These are phyloP conservation scores for Leucoptera coffeella DNA, from an alignment of 2,888 invertebrate genomes.

Conservation along the genomic window DNA sequence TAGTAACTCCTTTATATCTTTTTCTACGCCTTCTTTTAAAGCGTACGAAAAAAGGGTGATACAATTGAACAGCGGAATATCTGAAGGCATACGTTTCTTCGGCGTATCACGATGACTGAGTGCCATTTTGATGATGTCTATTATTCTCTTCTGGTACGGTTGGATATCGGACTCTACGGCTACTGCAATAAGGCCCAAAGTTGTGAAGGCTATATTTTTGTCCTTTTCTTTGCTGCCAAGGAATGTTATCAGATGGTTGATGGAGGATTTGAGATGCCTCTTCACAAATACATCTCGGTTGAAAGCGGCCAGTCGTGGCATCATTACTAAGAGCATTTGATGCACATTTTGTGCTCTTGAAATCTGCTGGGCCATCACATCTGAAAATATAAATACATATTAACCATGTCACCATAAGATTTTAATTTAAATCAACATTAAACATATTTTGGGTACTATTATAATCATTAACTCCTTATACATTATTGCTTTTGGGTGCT, in stretches of 20 bases:
- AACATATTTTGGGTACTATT: background rate
- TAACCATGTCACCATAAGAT: background rate
- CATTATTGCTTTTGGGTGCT: no score
- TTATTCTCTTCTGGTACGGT: conserved; percentile 72
- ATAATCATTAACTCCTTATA: no score
- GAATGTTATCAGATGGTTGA: conserved; percentile 72
- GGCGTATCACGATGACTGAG: conserved; percentile 73
- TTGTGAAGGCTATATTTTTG: conserved; percentile 79
- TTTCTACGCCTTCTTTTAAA: conserved; percentile 69
- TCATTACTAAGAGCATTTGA: conserved; percentile 75
- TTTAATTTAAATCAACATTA: conserved; percentile 1
- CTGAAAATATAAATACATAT: conserved; percentile 17
- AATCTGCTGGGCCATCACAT: conserved; percentile 76
- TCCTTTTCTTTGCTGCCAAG: conserved; percentile 80
- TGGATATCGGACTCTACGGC: conserved; percentile 80
- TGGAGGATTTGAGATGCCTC: conserved; percentile 67
- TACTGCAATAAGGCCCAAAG: conserved; percentile 87
- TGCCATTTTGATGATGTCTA: conserved; percentile 72
- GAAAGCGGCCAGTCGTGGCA: conserved; percentile 92
- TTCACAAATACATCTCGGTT: conserved; percentile 73
- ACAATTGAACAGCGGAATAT: conserved; percentile 89
- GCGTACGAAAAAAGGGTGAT: conserved; percentile 90
- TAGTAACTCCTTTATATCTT: conserved; percentile 75
- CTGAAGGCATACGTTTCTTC: conserved; percentile 67
- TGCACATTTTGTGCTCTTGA: conserved; percentile 78